These are phyloP conservation scores for Andrena minutula DNA, from an alignment of 2,888 invertebrate species.

Conservation along the genomic window DNA sequence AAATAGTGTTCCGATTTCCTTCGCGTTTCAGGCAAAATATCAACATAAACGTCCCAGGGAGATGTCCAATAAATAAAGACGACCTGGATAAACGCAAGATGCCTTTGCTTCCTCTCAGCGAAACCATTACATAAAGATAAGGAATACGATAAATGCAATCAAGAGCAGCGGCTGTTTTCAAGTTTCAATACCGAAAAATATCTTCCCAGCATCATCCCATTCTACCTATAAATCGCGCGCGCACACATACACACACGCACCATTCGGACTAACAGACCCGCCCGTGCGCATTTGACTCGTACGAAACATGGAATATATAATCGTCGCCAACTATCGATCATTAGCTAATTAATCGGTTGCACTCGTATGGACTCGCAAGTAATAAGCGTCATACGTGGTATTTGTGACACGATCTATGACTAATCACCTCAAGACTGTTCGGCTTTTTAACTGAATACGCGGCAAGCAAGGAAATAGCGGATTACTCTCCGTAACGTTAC, in stretches of 20 bases:
- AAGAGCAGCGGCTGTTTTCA: conserved; percentile 22
- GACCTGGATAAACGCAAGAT: neutral
- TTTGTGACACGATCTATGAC: conserved; percentile 47
- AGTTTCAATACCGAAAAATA: conserved; percentile 19
- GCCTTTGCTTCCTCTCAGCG: neutral
- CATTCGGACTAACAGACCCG: neutral
- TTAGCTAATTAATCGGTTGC: conserved; percentile 21
- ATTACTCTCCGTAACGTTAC: conserved; percentile 42
- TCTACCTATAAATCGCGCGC: conserved; percentile 3
- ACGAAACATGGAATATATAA: conserved; percentile 37
- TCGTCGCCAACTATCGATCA: conserved; percentile 25
- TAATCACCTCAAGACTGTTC: conserved; percentile 28
- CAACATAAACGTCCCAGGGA: neutral
- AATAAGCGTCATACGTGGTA: conserved; percentile 61
- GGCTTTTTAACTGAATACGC: conserved; percentile 25
- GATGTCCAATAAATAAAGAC: neutral
- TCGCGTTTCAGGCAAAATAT: neutral
- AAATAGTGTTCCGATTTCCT: too few species aligned
- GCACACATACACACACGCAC: neutral
- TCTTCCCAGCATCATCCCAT: conserved; percentile 7
- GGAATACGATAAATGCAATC: conserved; percentile 52
- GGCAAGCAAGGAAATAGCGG: conserved; percentile 42
- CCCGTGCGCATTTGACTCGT: neutral
- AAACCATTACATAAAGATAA: conserved; percentile 10
- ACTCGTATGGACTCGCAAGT: conserved; percentile 33